These are phyloP conservation scores for Tor tambroides DNA, from an alignment of 2,113 vertebrate species.

Conservation along the genomic window DNA sequence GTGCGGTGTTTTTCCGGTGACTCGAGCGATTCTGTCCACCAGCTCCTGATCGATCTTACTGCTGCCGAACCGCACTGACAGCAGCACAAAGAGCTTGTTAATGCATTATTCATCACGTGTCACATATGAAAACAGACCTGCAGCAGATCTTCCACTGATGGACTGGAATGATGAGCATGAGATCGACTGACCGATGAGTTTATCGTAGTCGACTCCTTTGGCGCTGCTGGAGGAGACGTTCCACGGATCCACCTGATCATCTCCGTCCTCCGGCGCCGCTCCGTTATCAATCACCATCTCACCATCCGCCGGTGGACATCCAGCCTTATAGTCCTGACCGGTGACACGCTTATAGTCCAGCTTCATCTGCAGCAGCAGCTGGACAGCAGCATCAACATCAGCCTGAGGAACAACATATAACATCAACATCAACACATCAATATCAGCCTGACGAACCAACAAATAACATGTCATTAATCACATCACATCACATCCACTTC, in stretches of 20 bases:
- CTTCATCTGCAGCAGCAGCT: conserved; percentile 86
- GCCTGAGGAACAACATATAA: conserved; percentile 72
- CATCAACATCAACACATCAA: not conserved
- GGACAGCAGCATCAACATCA: conserved; percentile 87
- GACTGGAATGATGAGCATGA: not conserved
- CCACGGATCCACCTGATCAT: conserved; percentile 95
- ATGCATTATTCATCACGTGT: not conserved
- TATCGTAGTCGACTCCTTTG: conserved; percentile 97
- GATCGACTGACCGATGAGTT: conserved; percentile 87
- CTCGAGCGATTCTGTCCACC: conserved; percentile 88
- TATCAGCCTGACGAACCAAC: too few species aligned
- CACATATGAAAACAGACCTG: too few species aligned
- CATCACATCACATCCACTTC: too few species aligned
- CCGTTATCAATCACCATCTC: conserved; percentile 58
- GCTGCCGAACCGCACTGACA: conserved; percentile 92
- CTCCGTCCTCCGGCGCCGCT: conserved; percentile 64
- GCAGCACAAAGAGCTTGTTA: not conserved
- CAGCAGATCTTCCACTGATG: too few species aligned
- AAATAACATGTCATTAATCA: too few species aligned
- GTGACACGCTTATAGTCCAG: conserved; percentile 82
- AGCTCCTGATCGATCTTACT: conserved; percentile 92
- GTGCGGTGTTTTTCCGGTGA: conserved; percentile 85
- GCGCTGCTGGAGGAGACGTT: conserved; percentile 90
- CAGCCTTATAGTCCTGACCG: conserved; percentile 87
- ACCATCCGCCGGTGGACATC: conserved; percentile 79